phyloP scores from a whole-genome alignment of 1,140 invertebrate genomes.

The Thereuonema tuberculata region DNA sequence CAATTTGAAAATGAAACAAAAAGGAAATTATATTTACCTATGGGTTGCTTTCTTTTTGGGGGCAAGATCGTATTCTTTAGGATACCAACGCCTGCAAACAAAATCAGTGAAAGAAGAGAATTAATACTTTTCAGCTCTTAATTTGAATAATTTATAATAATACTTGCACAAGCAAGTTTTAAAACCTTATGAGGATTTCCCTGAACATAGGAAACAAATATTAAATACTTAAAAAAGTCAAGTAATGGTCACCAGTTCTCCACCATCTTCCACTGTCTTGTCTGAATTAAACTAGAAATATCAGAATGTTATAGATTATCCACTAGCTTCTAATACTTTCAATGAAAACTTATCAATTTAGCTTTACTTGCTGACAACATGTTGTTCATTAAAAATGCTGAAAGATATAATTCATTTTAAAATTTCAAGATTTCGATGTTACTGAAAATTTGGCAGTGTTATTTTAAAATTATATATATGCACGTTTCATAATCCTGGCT shows the following conservation, averaged over 20 bases:
- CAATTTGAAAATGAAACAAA: no score
- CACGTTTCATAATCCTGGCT: no score
- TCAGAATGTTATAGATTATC: no score
- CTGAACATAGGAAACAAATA: background rate
- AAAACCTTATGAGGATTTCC: background rate
- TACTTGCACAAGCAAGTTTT: background rate
- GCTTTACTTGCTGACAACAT: no score
- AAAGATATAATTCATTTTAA: no score
- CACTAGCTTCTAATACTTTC: no score
- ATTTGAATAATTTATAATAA: background rate
- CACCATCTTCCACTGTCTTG: background rate
- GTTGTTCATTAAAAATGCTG: no score
- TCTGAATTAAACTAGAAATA: background rate
- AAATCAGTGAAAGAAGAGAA: slow-evolving; percentile 7
- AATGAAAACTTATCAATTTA: no score
- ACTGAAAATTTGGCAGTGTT: no score
- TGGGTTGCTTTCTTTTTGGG: background rate
- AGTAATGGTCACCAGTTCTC: background rate
- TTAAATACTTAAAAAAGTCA: background rate
- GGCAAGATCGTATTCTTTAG: slow-evolving; percentile 34
- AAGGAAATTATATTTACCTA: background rate
- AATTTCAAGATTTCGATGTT: no score
- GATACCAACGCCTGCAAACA: slow-evolving; percentile 51
- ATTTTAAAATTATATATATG: no score
- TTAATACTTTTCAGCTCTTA: background rate